These are phyloP conservation scores for Oncorhynchus mykiss DNA, from an alignment of 2,113 vertebrate genomes.

Conservation along the genomic window DNA sequence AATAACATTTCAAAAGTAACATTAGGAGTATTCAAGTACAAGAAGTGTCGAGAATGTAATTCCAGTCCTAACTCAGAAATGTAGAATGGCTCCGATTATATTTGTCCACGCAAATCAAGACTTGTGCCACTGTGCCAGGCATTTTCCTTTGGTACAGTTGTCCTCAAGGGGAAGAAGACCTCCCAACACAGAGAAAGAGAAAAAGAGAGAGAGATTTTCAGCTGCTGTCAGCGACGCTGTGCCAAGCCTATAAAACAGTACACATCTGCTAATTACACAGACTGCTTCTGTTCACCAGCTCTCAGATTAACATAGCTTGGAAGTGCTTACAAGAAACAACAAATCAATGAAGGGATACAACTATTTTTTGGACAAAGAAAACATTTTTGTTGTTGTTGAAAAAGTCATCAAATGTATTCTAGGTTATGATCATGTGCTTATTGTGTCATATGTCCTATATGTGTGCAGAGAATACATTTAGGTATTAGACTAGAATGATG, in stretches of 20 bases:
- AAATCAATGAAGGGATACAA: neutral
- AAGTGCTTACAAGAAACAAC: neutral
- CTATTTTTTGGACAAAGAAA: neutral
- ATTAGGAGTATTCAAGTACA: too few species aligned
- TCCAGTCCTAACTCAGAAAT: neutral
- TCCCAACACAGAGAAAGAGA: neutral
- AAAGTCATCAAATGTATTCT: neutral
- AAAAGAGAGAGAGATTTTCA: constrained; percentile 10
- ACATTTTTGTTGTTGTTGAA: neutral
- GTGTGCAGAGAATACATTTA: neutral
- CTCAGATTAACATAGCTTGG: constrained; percentile 1
- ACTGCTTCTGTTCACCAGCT: constrained; percentile 6
- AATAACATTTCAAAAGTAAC: too few species aligned
- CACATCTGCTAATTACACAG: neutral
- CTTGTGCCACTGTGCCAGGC: neutral
- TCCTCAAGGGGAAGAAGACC: neutral
- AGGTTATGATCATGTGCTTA: too few species aligned
- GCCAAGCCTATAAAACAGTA: neutral
- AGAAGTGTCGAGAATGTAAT: too few species aligned
- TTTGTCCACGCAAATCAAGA: neutral
- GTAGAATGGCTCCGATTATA: neutral
- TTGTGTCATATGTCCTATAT: too few species aligned
- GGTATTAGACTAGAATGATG: neutral
- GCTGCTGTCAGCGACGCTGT: constrained; percentile 2
- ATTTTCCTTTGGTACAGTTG: neutral